Percentiles rank a stretch among this genome's conserved stretches.
These are phyloP conservation scores for Pangasius krempfi DNA, from an alignment of 2,797 vertebrate genomes.

Conservation along the genomic window DNA sequence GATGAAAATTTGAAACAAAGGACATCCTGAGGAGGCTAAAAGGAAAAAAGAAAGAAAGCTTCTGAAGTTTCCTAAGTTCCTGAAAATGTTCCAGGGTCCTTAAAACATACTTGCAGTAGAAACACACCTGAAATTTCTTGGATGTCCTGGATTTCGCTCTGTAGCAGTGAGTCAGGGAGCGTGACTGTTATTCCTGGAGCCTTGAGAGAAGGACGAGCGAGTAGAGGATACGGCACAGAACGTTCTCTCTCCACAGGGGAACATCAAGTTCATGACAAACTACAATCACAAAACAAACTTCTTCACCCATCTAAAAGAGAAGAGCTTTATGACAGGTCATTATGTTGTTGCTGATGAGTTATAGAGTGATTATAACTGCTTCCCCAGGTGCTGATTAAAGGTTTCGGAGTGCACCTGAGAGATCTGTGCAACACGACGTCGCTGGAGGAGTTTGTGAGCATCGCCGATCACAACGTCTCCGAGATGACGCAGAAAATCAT, in stretches of 20 bases:
- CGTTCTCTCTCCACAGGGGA: not conserved
- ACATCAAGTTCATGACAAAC: not conserved
- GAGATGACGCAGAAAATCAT: slow-evolving; percentile 78
- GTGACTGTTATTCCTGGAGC: not conserved
- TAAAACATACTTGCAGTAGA: not conserved
- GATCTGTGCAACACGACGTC: slow-evolving; percentile 85
- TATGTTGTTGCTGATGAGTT: not conserved
- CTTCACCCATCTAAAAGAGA: not conserved
- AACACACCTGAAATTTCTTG: not conserved
- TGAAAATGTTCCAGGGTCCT: no score
- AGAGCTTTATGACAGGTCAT: not conserved
- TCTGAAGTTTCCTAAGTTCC: not conserved
- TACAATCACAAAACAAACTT: not conserved
- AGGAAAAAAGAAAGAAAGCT: not conserved
- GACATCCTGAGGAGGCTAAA: not conserved
- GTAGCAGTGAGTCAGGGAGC: not conserved
- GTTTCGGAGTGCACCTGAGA: slow-evolving; percentile 84
- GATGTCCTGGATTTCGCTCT: not conserved
- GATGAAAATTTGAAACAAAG: not conserved
- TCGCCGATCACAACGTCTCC: slow-evolving; percentile 74
- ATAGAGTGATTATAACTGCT: slow-evolving; percentile 7
- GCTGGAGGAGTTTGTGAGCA: slow-evolving; percentile 80
- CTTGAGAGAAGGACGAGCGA: not conserved
- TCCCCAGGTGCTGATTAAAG: slow-evolving; percentile 85
- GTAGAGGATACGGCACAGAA: not conserved